Evolutionary conservation across 2,797 vertebrate species (phyloP).

Genomic region (Megaceryle alcyon): DNA sequence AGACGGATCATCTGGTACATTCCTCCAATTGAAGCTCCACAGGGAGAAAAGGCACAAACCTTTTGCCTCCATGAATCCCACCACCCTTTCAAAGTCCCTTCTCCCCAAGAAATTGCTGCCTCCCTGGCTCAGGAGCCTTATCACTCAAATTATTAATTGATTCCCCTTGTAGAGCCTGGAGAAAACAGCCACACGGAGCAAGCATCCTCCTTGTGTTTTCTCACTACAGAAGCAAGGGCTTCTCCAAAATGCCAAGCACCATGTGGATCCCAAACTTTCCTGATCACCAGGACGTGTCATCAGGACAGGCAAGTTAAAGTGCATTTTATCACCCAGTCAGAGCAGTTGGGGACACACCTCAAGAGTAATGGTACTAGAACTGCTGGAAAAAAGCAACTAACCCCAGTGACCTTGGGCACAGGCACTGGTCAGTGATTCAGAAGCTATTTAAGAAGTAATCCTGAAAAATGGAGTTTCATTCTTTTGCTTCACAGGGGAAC

Average conservation of each 20-base stretch:
- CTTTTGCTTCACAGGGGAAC: background rate
- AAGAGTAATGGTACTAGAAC: background rate
- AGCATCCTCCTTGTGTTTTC: background rate
- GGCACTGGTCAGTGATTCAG: background rate
- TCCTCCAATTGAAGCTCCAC: background rate
- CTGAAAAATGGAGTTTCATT: background rate
- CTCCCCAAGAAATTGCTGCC: background rate
- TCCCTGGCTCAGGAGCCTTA: fast-evolving
- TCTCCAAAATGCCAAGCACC: background rate
- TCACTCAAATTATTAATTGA: background rate
- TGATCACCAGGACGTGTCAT: background rate
- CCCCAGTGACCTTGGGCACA: background rate
- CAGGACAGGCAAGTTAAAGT: conserved; percentile 30
- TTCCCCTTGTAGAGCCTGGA: background rate
- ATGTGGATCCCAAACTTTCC: background rate
- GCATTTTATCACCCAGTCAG: background rate
- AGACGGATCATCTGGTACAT: background rate
- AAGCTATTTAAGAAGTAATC: background rate
- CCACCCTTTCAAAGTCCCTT: background rate
- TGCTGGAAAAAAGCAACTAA: background rate
- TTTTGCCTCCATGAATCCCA: background rate
- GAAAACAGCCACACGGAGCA: background rate
- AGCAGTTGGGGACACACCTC: background rate
- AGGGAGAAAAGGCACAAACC: background rate
- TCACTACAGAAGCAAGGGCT: background rate